A percentile compares a stretch with the other conserved stretches of the same genome.
phyloP scores from a whole-genome alignment of 1,140 invertebrate species.

The Pogonomyrmex californicus region DNA sequence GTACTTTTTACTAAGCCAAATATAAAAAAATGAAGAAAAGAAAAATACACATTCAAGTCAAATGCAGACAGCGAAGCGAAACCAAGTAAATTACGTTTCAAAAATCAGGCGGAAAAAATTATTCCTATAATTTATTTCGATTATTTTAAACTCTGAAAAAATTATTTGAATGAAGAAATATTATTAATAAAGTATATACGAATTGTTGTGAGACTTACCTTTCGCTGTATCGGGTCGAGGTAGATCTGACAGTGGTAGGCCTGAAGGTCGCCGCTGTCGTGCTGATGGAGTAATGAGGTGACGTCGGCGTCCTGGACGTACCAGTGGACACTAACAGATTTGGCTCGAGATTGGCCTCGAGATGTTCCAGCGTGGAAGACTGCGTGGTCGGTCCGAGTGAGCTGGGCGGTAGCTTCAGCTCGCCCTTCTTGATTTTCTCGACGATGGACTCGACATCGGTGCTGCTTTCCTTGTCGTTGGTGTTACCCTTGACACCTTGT shows the following conservation, averaged over 20 bases:
- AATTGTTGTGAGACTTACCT: slow-evolving; percentile 54
- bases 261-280: slow-evolving; percentile 73
- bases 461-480: slow-evolving; percentile 89
- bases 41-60: not conserved
- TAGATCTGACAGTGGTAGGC: slow-evolving; percentile 76
- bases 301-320: not conserved
- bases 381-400: slow-evolving; percentile 78
- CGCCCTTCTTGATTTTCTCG: slow-evolving; percentile 93
- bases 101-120: not conserved
- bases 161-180: not conserved
- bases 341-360: slow-evolving; percentile 61
- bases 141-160: not conserved
- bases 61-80: not conserved
- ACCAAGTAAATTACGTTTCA: not conserved
- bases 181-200: not conserved
- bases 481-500: slow-evolving; percentile 91
- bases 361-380: slow-evolving; percentile 24
- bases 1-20: not conserved
- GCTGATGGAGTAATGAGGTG: slow-evolving; percentile 28
- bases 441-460: slow-evolving; percentile 93
- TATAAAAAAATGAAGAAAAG: not conserved
- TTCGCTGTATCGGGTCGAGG: slow-evolving; percentile 66
- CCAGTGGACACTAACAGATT: slow-evolving; percentile 33
- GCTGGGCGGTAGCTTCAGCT: slow-evolving; percentile 92
- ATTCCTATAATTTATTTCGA: not conserved